These are phyloP conservation scores for Trichonephila inaurata DNA, from an alignment of 1,140 invertebrate species.

Conservation along the genomic window DNA sequence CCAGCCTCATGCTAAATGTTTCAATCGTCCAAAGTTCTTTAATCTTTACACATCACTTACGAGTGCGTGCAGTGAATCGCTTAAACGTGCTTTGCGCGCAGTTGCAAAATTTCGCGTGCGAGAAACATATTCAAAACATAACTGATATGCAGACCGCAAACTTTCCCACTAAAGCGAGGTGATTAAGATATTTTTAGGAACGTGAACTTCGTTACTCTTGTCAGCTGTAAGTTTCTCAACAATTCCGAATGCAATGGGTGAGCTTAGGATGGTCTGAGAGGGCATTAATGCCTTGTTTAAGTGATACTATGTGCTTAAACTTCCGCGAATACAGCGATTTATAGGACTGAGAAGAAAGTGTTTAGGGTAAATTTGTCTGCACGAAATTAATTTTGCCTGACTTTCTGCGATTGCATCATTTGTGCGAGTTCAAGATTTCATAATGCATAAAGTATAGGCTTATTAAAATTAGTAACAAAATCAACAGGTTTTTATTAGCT, in stretches of 20 bases:
- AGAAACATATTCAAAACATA: neutral
- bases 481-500: neutral
- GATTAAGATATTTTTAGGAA: slow-evolving; percentile 69
- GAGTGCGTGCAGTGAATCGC: slow-evolving; percentile 19
- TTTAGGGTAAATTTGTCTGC: neutral
- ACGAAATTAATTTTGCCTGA: neutral
- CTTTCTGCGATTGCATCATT: neutral
- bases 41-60: neutral
- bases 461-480: neutral
- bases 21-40: neutral
- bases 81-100: neutral
- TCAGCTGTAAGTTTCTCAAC: slow-evolving; percentile 67
- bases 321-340: neutral
- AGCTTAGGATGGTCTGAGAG: neutral
- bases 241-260: neutral
- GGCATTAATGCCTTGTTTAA: slow-evolving; percentile 39
- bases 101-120: slow-evolving; percentile 27
- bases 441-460: neutral
- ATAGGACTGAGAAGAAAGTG: neutral
- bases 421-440: neutral
- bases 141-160: slow-evolving; percentile 40
- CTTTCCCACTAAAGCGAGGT: slow-evolving; percentile 4
- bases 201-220: slow-evolving; percentile 17
- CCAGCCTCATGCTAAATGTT: neutral
- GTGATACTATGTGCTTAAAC: slow-evolving; percentile 28